Conservation (phyloP, 2,888 invertebrate species). For the Imbricaverruca yamaguchii region DNA sequence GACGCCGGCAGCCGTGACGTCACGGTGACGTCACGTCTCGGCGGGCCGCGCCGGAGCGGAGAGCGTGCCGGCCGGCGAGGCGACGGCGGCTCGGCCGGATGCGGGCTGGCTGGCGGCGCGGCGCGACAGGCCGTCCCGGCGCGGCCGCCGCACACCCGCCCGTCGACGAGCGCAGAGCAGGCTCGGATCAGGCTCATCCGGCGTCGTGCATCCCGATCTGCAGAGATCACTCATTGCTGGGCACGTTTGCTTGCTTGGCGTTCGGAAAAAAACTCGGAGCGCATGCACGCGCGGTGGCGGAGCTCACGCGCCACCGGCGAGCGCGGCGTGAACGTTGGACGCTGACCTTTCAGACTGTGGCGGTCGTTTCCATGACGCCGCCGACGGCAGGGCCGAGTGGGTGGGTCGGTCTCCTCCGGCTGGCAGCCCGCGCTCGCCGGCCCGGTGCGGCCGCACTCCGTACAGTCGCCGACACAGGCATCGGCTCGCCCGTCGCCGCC, state of each 20-base stretch:
- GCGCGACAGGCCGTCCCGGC: neutral
- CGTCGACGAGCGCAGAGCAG: too few relatives aligned
- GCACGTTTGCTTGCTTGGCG: too few relatives aligned
- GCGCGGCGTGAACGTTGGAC: neutral
- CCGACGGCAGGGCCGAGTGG: too few relatives aligned
- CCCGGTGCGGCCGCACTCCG: neutral
- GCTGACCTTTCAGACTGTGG: neutral
- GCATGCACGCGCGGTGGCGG: neutral
- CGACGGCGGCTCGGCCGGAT: too few relatives aligned
- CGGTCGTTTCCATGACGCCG: too few relatives aligned
- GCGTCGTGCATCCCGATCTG: too few relatives aligned
- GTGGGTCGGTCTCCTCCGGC: too few relatives aligned
- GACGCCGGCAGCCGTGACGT: neutral
- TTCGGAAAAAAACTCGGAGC: too few relatives aligned
- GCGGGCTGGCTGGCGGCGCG: neutral
- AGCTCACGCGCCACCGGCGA: neutral
- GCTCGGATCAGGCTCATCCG: too few relatives aligned
- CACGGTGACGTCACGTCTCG: constrained; percentile 9
- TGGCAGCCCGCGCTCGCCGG: neutral
- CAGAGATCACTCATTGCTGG: too few relatives aligned
- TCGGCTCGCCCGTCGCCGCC: neutral
- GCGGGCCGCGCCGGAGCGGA: constrained; percentile 2
- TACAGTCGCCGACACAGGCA: neutral
- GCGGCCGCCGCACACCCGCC: too few relatives aligned
- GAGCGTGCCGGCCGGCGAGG: too few relatives aligned